Base-by-base conservation (phyloP, 2,888 invertebrate genomes). In the Chrysolina haemoptera region DNA sequence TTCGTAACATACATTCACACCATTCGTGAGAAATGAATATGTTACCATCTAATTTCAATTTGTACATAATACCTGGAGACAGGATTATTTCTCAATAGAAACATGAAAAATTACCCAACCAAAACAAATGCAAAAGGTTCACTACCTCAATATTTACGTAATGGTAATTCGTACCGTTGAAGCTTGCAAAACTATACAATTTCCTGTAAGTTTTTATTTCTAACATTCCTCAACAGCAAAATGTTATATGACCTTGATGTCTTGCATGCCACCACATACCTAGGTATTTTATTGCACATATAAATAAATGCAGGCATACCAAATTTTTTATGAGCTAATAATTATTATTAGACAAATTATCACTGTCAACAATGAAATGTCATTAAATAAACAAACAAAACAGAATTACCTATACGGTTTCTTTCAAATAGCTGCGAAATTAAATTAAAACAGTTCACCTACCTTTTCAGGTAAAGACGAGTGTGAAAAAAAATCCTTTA, bases 131-230 rank as follows among this genome's bases (percentile, higher is more conserved):
- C 22, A 59, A 59, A 27, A 59, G 10, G 59, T 59, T 59, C n/a
- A 27, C 12, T 35, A 59, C 35, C 59, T 59, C 59, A 35, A 59
- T 35, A 59, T 59, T 59, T 59, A 59, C 59, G 59, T 59, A 59
- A 59, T 35, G n/a, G 22, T 50, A 50, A 18, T 27, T 59, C n/a
- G 22, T 59, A 59, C 59, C 59, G 59, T 59, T 59, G n/a, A 22
- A 59, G 12, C 14, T 59, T 59, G 59, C 72, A 68, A 72, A 68
- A 78, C 74, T 72, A 76, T 50, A 75, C 72, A 79, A 80, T 78
- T 81, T 81, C 79, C 79, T 79, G 79, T 80, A 79, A 79, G 80
- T 80, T 81, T 77, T 80, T 76, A 70, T 78, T 76, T 78, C 78
- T 78, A 76, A 76, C 79, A 78, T 79, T 79, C 77, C 77, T 79